These are phyloP conservation scores for Psophia crepitans DNA, from an alignment of 2,113 vertebrate species.

Conservation along the genomic window DNA sequence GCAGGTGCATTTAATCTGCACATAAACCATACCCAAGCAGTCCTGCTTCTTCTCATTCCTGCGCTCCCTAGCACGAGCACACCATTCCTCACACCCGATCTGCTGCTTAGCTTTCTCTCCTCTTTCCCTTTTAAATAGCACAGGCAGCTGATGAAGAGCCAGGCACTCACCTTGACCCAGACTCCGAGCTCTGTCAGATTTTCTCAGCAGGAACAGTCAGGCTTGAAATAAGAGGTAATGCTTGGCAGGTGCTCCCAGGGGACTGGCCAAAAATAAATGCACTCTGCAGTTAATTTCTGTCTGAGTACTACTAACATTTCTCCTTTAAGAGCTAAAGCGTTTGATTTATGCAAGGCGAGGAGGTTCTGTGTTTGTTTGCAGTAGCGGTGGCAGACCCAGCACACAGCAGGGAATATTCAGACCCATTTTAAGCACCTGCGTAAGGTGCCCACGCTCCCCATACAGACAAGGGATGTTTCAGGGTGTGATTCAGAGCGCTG, in stretches of 20 bases:
- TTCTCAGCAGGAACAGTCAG: slow-evolving; percentile 35
- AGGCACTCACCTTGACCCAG: slow-evolving; percentile 52
- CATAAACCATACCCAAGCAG: background rate
- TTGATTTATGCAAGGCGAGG: background rate
- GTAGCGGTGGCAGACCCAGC: background rate
- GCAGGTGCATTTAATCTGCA: background rate
- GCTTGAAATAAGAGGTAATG: slow-evolving; percentile 23
- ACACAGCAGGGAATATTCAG: background rate
- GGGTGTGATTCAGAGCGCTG: background rate
- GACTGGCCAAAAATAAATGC: slow-evolving; percentile 38
- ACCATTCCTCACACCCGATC: background rate
- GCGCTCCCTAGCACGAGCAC: background rate
- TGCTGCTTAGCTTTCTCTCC: background rate
- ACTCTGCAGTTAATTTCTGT: slow-evolving; percentile 22
- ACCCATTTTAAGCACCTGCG: background rate
- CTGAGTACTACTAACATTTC: background rate
- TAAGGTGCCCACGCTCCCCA: background rate
- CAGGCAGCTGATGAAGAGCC: slow-evolving; percentile 6
- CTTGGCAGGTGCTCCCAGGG: slow-evolving; percentile 6
- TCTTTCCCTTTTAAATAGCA: background rate
- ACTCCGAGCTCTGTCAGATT: slow-evolving; percentile 16
- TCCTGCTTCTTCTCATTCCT: background rate
- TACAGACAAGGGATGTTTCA: background rate
- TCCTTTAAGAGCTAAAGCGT: background rate
- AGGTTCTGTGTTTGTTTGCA: background rate